Evolutionary conservation across 1,140 invertebrate species (phyloP), one percentile per base, ranked within the genome.

Genomic region (Episyrphus balteatus): DNA sequence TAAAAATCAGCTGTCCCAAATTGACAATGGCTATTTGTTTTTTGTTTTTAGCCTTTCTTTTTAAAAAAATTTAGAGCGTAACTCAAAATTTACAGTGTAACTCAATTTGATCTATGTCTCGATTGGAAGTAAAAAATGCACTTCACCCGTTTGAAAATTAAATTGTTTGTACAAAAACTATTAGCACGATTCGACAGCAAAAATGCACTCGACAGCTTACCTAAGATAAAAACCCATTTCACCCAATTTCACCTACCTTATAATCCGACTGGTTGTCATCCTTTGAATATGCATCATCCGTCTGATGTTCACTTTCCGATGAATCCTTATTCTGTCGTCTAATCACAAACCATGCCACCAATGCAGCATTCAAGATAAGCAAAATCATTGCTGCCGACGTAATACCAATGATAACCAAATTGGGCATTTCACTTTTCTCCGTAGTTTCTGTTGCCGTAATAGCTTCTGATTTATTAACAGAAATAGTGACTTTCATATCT

Each of bases 231-330:
- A 14, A 7, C 13, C 11, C 15, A 43, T n/a, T n/a, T n/a, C 10
- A 36, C 9, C 13, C 42, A 21, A 32, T 12, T 30, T 15, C 33
- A 46, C 49, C 52, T 56, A 65, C 67, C 62, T 69, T 70, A 46
- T 73, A 73, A 31, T 73, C 73, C 15, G 70, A 72, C 47, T 73
- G 72, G 47, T 57, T 65, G 60, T 88, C 86, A 60, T 84, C 86
- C 68, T 78, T 83, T 47, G 83, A 85, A 58, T 86, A 87, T 40
- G 87, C 89, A 69, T 91, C 88, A 53, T 86, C 90, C 68, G 92
- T 92, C 72, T 52, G 63, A 14, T 57, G 56, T 47, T 64, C 61
- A n/a, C 56, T 52, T 36, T 64, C 62, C 32, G 55, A 68, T 82
- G 82, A 53, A 74, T 80, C 50, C 76, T 78, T 69, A 80, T 78